A percentile compares a stretch with the other conserved stretches of the same genome.
Evolutionary conservation across 2,888 invertebrate species (phyloP).

Genomic region (Galerucella pusilla): DNA sequence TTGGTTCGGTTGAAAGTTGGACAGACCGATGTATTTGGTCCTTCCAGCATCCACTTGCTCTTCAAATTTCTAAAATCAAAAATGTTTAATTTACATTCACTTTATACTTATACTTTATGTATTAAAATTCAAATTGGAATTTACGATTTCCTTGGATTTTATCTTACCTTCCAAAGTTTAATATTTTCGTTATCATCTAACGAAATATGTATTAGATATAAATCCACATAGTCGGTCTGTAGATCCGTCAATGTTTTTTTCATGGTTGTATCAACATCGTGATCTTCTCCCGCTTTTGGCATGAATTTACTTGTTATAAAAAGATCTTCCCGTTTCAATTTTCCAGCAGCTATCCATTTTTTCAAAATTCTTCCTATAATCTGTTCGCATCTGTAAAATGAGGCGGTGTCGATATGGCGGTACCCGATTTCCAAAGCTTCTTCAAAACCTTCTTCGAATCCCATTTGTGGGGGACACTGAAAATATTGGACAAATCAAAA

Average conservation of each 20-base stretch:
- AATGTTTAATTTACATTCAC: too few species aligned
- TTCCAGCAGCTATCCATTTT: constrained; percentile 75
- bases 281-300: not conserved
- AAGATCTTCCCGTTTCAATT: constrained; percentile 77
- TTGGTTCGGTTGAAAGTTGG: not conserved
- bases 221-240: not conserved
- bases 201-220: not conserved
- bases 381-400: not conserved
- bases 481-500: too few species aligned
- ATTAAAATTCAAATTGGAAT: not conserved
- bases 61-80: constrained; percentile 3
- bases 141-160: not conserved
- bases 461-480: not conserved
- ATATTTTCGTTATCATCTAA: not conserved
- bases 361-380: constrained; percentile 61
- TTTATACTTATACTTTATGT: too few species aligned
- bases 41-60: constrained; percentile 4
- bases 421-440: not conserved
- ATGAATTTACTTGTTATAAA: constrained; percentile 71
- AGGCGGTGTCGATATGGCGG: not conserved
- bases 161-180: not conserved
- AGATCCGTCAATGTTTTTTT: not conserved
- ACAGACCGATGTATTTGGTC: not conserved
- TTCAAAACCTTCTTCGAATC: not conserved
- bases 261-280: not conserved